Evolutionary conservation across 1,140 invertebrate genomes (phyloP).

Genomic region (Aphaenogaster ashmeadi): DNA sequence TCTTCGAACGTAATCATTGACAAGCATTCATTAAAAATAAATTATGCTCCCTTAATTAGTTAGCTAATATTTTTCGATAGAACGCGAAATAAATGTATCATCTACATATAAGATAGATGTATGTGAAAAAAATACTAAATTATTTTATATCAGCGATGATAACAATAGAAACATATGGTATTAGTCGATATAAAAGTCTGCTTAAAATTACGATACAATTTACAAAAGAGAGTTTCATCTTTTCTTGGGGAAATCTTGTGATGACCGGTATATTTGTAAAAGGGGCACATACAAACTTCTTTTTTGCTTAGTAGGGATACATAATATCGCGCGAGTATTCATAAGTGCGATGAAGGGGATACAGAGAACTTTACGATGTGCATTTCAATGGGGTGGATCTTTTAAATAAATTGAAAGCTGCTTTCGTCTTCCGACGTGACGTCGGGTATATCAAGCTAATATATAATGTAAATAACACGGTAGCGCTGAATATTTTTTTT

Average conservation of each 20-base stretch:
- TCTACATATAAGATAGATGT: neutral
- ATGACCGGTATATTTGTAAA: neutral
- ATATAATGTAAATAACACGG: neutral
- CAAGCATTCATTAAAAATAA: slow-evolving; percentile 8
- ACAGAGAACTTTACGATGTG: neutral
- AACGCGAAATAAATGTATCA: neutral
- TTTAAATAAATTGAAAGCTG: slow-evolving; percentile 51
- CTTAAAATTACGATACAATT: neutral
- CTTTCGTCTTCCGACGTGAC: neutral
- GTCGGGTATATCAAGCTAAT: neutral
- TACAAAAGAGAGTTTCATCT: neutral
- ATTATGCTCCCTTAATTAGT: slow-evolving; percentile 1
- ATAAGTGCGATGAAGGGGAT: neutral
- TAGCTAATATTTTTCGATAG: neutral
- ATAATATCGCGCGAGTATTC: neutral
- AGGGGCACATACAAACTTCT: neutral
- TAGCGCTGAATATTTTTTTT: neutral
- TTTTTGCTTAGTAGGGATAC: neutral
- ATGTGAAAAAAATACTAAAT: neutral
- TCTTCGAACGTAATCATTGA: neutral
- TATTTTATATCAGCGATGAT: neutral
- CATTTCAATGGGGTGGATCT: neutral
- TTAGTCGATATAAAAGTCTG: neutral
- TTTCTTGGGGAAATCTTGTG: neutral
- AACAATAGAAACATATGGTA: neutral